Conservation (phyloP, 1,140 invertebrate genomes). For the Caenorhabditis elegans region DNA sequence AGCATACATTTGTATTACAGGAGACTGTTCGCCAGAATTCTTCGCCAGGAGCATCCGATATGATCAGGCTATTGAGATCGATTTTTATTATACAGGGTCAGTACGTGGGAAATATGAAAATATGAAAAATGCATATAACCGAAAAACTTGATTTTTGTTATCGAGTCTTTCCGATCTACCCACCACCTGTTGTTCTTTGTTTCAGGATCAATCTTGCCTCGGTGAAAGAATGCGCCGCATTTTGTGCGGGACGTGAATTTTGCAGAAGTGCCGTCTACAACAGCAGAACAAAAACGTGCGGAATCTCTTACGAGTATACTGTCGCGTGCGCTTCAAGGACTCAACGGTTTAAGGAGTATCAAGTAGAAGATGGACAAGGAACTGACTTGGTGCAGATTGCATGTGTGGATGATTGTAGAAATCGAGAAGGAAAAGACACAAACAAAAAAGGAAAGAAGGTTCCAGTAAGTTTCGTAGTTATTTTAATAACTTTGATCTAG, state of each 20-base stretch:
- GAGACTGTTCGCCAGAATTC: conserved; percentile 34
- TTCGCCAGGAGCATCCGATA: conserved; percentile 35
- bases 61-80: conserved; percentile 39
- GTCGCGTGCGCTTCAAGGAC: conserved; percentile 10
- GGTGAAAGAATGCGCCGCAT: conserved; percentile 40
- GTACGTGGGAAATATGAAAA: background rate
- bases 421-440: background rate
- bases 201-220: conserved; percentile 44
- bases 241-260: conserved; percentile 47
- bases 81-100: conserved; percentile 50
- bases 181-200: background rate
- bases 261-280: conserved; percentile 51
- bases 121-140: background rate
- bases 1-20: background rate
- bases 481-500: too few species aligned
- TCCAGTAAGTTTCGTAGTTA: background rate
- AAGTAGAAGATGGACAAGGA: conserved; percentile 14
- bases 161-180: background rate
- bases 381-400: conserved; percentile 32
- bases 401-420: conserved; percentile 28
- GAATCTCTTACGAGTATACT: conserved; percentile 50
- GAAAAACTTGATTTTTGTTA: conserved; percentile 11
- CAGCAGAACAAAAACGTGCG: conserved; percentile 35
- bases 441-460: background rate
- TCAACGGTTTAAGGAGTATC: background rate